Base-by-base conservation (phyloP, 2,888 invertebrate genomes). In the Caenorhabditis imperialis region DNA sequence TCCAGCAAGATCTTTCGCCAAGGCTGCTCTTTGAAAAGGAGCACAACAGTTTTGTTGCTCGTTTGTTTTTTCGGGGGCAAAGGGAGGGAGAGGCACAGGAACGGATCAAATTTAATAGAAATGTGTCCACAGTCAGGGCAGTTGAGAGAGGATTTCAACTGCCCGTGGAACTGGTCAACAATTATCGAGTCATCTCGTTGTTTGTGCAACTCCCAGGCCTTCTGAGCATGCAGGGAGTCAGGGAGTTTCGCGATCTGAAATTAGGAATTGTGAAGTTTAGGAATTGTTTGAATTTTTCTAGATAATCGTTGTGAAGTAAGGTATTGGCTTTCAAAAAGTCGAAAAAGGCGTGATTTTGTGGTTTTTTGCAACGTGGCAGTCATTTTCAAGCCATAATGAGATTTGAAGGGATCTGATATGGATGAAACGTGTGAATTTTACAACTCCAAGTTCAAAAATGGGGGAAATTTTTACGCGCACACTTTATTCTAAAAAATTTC, bases 61-160 rank as follows among this genome's bases (percentile, higher is more conserved):
- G 88, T 88, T 33, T 89, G 82, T 67, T 91, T 90, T 72, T 89
- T 89, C 2, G 77, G 71, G 3, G 90, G 90, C 63, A 90, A 73
- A 14, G 91, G 91, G 53, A 91, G 86, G 1, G 91, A 91, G 6
- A 92, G 88, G 83, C 90, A 91, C 85, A 91, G 91, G 84, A 91
- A 91, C 2, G 91, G 91, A 84, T 91, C 91, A 88, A 92, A 91
- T 25, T 91, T 91, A 53, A 91, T 90, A 14, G 91, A 91, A 20
- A 74, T 69, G 18, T 91, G 90, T 47, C 85, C 75, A 83, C 91
- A 92, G 44, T 90, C 90, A 0, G 91, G 91, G 84, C 91, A 91
- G 23, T 90, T 89, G 10, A 91, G 88, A 1, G 91, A 91, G 1
- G 91, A 91, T 85, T 91, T 91, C 25, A 91, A 88, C 62, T 91